Conservation (phyloP, 2,888 invertebrate species). For the Xylocampa areola region DNA sequence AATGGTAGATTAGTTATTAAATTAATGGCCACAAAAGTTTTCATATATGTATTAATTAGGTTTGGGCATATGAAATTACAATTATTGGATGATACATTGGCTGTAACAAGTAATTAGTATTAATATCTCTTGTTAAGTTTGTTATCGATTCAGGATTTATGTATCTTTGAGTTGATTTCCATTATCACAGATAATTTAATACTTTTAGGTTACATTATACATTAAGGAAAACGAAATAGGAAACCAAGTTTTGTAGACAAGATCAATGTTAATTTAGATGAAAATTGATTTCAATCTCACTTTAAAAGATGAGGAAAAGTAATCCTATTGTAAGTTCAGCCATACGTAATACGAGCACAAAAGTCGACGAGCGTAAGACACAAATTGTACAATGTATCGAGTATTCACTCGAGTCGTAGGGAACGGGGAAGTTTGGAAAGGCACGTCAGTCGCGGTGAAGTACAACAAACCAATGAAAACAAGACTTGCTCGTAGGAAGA, state of each 20-base stretch:
- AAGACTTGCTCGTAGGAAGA: constrained; percentile 70
- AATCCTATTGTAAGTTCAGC: constrained; percentile 19
- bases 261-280: constrained; percentile 6
- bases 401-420: constrained; percentile 53
- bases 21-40: constrained; percentile 51
- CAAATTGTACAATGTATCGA: constrained; percentile 66
- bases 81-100: constrained; percentile 35
- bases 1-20: constrained; percentile 52
- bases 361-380: constrained; percentile 47
- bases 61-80: constrained; percentile 4
- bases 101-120: constrained; percentile 26
- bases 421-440: constrained; percentile 72
- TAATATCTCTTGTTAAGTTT: constrained; percentile 9
- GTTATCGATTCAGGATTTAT: constrained; percentile 1
- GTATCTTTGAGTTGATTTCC: neutral
- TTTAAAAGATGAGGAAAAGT: constrained; percentile 10
- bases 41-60: constrained; percentile 28
- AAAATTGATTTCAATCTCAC: constrained; percentile 9
- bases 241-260: constrained; percentile 3
- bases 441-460: constrained; percentile 69
- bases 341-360: constrained; percentile 27
- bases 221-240: too few species aligned
- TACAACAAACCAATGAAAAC: constrained; percentile 79
- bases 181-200: too few species aligned
- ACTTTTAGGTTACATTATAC: too few species aligned